Evolutionary conservation across 2,888 invertebrate genomes (phyloP).

Genomic region (Minunthozetes semirufus): DNA sequence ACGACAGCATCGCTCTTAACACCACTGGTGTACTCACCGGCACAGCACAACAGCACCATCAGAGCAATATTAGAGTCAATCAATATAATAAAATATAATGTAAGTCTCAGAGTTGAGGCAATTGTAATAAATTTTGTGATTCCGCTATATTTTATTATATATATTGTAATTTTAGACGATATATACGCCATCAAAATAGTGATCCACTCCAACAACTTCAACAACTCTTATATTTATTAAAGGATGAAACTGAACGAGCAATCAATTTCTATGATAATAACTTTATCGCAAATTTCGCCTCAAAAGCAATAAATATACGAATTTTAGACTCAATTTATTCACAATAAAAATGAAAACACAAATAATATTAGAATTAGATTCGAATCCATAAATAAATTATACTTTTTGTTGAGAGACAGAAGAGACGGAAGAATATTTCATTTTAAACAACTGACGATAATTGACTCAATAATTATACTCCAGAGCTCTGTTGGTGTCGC

Average conservation of each 20-base stretch:
- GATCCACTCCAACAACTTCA: not conserved
- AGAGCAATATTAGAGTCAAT: constrained; percentile 13
- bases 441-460: no score
- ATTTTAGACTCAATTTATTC: constrained; percentile 16
- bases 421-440: no score
- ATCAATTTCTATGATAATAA: constrained; percentile 26
- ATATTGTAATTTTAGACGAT: constrained; percentile 24
- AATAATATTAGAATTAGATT: no score
- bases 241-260: constrained; percentile 12
- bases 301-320: constrained; percentile 21
- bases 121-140: constrained; percentile 19
- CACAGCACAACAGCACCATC: not conserved
- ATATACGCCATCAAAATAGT: constrained; percentile 15
- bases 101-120: constrained; percentile 11
- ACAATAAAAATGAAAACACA: not conserved
- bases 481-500: no score
- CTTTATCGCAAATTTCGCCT: not conserved
- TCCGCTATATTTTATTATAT: constrained; percentile 7
- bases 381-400: no score
- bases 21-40: not conserved
- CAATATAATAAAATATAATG: constrained; percentile 9
- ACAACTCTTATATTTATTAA: not conserved
- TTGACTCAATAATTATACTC: no score
- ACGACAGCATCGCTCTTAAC: not conserved
- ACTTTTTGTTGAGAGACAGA: no score